phyloP scores from a whole-genome alignment of 2,797 vertebrate species.

The Cynodonichthys magdalenae region DNA sequence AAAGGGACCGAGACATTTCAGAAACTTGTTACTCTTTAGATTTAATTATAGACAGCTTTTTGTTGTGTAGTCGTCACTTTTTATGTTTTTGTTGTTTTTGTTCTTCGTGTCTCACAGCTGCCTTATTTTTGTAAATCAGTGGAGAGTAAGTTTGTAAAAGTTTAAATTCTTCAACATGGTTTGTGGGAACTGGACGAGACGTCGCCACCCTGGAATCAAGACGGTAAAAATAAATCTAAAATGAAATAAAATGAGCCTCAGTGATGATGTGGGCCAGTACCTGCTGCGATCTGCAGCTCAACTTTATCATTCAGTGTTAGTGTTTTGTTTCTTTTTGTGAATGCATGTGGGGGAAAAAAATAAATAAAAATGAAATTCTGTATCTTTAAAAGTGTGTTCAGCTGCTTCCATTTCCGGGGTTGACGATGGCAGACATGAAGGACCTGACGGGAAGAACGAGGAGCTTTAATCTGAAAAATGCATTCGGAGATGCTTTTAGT shows the following conservation, averaged over 20 bases:
- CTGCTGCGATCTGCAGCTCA: slow-evolving; percentile 32
- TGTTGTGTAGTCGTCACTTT: slow-evolving; percentile 30
- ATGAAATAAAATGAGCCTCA: slow-evolving; percentile 17
- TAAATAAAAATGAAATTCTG: slow-evolving; percentile 59
- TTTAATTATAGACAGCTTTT: slow-evolving; percentile 25
- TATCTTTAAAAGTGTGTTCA: slow-evolving; percentile 13
- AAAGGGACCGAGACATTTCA: slow-evolving; percentile 46
- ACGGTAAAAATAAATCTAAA: slow-evolving; percentile 6
- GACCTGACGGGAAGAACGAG: neutral
- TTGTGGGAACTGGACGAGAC: slow-evolving; percentile 32
- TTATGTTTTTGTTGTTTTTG: slow-evolving; percentile 22
- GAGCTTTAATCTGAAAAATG: too few species aligned
- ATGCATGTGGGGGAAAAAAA: slow-evolving; percentile 67
- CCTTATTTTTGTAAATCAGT: slow-evolving; percentile 49
- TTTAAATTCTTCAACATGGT: slow-evolving; percentile 31
- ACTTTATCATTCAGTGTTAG: slow-evolving; percentile 65
- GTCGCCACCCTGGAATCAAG: slow-evolving; percentile 19
- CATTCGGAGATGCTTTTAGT: too few species aligned
- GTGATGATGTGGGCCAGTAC: slow-evolving; percentile 28
- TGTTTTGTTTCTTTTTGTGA: slow-evolving; percentile 63
- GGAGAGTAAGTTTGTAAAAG: slow-evolving; percentile 32
- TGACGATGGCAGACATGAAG: neutral
- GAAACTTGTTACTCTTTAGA: slow-evolving; percentile 29
- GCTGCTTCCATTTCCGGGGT: neutral
- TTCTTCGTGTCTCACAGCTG: slow-evolving; percentile 36